Percentiles rank a stretch among this genome's conserved stretches.
Conservation (phyloP, 2,888 invertebrate species). For the Patella caerulea region DNA sequence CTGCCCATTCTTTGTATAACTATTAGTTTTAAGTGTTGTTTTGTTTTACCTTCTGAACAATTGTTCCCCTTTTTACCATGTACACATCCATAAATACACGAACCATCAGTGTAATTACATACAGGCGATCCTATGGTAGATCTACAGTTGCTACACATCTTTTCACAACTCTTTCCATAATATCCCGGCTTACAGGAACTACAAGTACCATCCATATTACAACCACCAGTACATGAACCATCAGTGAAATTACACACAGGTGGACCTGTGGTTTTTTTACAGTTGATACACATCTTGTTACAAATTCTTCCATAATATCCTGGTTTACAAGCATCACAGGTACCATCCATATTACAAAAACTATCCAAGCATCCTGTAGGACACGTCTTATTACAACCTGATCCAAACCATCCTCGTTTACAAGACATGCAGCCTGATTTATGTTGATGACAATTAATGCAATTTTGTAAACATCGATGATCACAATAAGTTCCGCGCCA, state of each 20-base stretch:
- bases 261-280: too few species aligned
- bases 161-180: too few species aligned
- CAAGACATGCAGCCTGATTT: constrained; percentile 34
- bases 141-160: too few species aligned
- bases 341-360: constrained; percentile 24
- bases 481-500: too few species aligned
- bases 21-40: too few species aligned
- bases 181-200: neutral
- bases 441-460: constrained; percentile 16
- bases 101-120: too few species aligned
- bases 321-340: constrained; percentile 20
- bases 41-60: neutral
- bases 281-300: too few species aligned
- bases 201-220: constrained; percentile 30
- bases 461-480: constrained; percentile 21
- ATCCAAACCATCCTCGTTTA: constrained; percentile 39
- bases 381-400: constrained; percentile 37
- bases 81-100: neutral
- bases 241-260: too few species aligned
- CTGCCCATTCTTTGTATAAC: too few species aligned
- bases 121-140: too few species aligned
- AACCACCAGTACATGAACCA: too few species aligned
- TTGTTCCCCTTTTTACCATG: neutral
- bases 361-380: neutral
- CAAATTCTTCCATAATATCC: too few species aligned